These are phyloP conservation scores for Euzetes globulus DNA, from an alignment of 2,888 invertebrate genomes.

Conservation along the genomic window DNA sequence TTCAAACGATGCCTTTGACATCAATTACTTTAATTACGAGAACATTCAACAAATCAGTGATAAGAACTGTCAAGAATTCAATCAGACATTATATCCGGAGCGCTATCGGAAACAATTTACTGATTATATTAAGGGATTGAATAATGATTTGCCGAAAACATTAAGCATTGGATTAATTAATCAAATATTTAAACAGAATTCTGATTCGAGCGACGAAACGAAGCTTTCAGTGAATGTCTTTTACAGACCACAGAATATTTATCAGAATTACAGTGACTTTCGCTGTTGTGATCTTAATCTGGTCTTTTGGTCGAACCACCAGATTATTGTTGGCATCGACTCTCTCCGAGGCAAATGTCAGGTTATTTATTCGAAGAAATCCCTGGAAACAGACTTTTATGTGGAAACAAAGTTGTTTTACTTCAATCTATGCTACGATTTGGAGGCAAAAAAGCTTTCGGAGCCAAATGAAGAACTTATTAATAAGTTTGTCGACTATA, in stretches of 20 bases:
- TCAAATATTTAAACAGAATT: conserved; percentile 53
- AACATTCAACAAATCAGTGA: not conserved
- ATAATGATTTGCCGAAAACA: conserved; percentile 64
- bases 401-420: conserved; percentile 23
- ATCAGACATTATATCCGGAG: conserved; percentile 70
- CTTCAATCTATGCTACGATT: conserved; percentile 30
- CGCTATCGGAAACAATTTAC: conserved; percentile 62
- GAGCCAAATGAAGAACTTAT: conserved; percentile 9
- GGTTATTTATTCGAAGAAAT: conserved; percentile 21
- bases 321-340: conserved; percentile 45
- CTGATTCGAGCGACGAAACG: conserved; percentile 5
- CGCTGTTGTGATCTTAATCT: conserved; percentile 63
- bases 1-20: conserved; percentile 46
- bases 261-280: conserved; percentile 53
- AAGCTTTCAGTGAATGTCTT: conserved; percentile 26
- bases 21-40: not conserved
- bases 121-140: conserved; percentile 62
- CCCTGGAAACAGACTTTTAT: conserved; percentile 16
- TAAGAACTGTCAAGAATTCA: conserved; percentile 43
- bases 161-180: conserved; percentile 65
- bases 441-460: not conserved
- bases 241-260: conserved; percentile 68
- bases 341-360: not conserved
- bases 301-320: conserved; percentile 67
- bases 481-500: conserved; percentile 11